Evolutionary conservation across 2,888 invertebrate species (phyloP), one percentile per base, ranked within the genome.

Genomic region (Coleophora deauratella): DNA sequence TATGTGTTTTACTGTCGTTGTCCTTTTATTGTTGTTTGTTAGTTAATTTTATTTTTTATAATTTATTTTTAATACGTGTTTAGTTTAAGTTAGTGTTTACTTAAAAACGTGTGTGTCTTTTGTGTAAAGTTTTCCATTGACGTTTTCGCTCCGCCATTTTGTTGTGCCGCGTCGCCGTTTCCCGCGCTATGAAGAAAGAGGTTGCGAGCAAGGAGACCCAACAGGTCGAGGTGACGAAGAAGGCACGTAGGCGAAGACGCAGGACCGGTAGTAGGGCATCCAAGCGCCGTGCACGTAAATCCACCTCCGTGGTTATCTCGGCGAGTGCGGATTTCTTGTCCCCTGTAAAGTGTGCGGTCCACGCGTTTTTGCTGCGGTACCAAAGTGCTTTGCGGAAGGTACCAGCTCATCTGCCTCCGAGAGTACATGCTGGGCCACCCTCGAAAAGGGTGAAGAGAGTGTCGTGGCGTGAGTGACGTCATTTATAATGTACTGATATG

Each of bases 401-500:
- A 35, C 85, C 85, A 1, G 46, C 74, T 6, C 76, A 74, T 32
- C 51, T 79, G 35, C 85, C 85, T 39, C 85, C 85, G 27, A 73
- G 58, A 45, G 54, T 84, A 11, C 74, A 64, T 51, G 76, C 82
- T 3, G 82, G 84, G 0, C 85, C 82, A 9, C 76, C 78, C 3
- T 63, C 78, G 35, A 82, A 81, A 54, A 65, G 85, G 40, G 74
- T 80, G 45, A 84, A 82, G 46, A 64, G 82, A 7, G 85, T 85
- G 8, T 85, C 85, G 31, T 84, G 81, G 84, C 66, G 85, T 85
- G 70, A 85, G 85, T 81, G 11, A 40, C 33, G 27, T 52, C 35
- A 39, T 48, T 15, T 21, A 21, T 21, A 21, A 3, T 6, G 21
- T 21, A 21, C 21, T 6, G 21, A 4, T 21, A 21, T 4, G n/a